Conservation (phyloP, 2,113 vertebrate species). For the Aegypius monachus region DNA sequence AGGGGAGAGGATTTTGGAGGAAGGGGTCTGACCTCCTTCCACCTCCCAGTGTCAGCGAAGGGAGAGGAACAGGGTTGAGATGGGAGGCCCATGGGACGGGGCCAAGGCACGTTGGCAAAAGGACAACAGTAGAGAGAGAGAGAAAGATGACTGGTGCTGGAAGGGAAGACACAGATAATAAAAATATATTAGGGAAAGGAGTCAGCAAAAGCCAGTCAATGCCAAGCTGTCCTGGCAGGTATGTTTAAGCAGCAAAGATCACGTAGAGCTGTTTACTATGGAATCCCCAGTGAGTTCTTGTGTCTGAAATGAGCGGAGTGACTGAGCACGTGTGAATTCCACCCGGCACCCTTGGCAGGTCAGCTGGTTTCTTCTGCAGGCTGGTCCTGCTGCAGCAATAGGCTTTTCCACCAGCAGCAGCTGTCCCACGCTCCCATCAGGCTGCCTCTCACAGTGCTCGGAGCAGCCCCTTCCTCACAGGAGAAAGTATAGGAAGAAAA, state of each 20-base stretch:
- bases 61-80: neutral
- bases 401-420: rapidly evolving
- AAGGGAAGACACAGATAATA: neutral
- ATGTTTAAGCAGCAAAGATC: neutral
- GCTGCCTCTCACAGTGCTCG: neutral
- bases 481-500: neutral
- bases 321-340: rapidly evolving
- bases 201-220: neutral
- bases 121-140: neutral
- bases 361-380: neutral
- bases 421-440: rapidly evolving
- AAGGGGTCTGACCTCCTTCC: neutral
- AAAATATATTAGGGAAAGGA: neutral
- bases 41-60: neutral
- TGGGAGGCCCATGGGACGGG: neutral
- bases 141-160: neutral
- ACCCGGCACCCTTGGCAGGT: neutral
- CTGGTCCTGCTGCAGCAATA: neutral
- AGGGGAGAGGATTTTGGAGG: neutral
- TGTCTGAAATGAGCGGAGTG: neutral
- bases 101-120: neutral
- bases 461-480: neutral
- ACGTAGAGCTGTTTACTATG: neutral
- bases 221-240: neutral
- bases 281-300: neutral